Percentiles rank a stretch among this genome's conserved stretches.
These are phyloP conservation scores for Scolopax mira DNA, from an alignment of 2,113 vertebrate species.

Conservation along the genomic window DNA sequence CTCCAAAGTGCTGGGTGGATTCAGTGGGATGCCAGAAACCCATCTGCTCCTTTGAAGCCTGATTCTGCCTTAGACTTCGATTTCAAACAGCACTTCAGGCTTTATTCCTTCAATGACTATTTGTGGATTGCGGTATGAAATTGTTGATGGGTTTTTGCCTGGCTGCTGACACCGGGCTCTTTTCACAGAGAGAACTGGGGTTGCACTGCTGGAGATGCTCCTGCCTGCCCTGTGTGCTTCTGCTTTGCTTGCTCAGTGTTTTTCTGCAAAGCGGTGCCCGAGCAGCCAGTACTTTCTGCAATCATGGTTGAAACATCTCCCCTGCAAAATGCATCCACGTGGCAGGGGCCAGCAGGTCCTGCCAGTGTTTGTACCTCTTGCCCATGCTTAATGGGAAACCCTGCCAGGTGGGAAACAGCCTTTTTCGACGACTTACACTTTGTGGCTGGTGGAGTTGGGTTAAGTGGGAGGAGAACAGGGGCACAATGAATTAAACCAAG, in stretches of 20 bases:
- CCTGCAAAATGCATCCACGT: neutral
- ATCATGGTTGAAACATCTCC: neutral
- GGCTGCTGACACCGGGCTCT: neutral
- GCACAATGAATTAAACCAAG: neutral
- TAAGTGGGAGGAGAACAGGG: neutral
- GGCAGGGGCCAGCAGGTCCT: neutral
- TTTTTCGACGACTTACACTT: neutral
- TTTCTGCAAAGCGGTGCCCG: neutral
- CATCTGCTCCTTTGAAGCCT: neutral
- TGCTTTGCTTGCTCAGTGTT: neutral
- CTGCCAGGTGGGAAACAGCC: neutral
- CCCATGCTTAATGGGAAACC: neutral
- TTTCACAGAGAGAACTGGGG: neutral
- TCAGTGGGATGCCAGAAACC: neutral
- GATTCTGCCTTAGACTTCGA: neutral
- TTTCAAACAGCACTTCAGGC: neutral
- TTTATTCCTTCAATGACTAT: neutral
- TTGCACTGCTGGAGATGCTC: neutral
- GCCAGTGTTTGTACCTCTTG: neutral
- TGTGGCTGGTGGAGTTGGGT: neutral
- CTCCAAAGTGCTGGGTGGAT: neutral
- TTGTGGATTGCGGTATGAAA: neutral
- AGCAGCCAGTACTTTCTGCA: neutral
- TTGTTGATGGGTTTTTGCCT: neutral
- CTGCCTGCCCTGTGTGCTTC: fast-evolving